phyloP scores from a whole-genome alignment of 2,797 vertebrate genomes.

The Ammospiza maritima region DNA sequence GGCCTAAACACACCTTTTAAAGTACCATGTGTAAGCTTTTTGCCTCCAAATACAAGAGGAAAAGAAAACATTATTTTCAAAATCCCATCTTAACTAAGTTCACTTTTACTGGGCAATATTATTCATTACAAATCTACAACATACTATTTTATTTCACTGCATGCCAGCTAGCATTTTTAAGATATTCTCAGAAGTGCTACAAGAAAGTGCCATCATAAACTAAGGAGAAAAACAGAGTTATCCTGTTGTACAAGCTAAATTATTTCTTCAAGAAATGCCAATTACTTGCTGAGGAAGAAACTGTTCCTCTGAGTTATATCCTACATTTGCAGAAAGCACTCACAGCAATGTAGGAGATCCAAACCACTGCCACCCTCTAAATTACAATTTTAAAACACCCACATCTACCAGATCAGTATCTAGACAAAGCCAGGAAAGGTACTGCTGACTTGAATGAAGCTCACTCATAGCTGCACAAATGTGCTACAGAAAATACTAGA shows the following conservation, averaged over 20 bases:
- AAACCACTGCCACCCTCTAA: background rate
- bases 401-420: background rate
- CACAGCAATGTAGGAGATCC: background rate
- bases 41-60: background rate
- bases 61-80: background rate
- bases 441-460: background rate
- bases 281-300: background rate
- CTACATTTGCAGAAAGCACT: background rate
- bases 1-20: too few species aligned
- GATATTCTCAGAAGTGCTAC: background rate
- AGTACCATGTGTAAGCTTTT: background rate
- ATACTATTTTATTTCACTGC: background rate
- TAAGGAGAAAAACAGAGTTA: background rate
- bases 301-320: background rate
- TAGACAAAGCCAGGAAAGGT: background rate
- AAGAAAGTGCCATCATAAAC: background rate
- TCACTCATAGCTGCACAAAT: background rate
- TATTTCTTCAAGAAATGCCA: background rate
- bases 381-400: background rate
- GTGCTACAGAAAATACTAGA: background rate
- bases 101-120: background rate
- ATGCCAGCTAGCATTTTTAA: background rate
- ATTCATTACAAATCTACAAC: background rate
- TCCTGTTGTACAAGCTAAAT: background rate
- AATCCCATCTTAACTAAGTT: background rate